These are phyloP conservation scores for Leptinotarsa defecta DNA, from an alignment of 1,140 invertebrate species.

Conservation along the genomic window DNA sequence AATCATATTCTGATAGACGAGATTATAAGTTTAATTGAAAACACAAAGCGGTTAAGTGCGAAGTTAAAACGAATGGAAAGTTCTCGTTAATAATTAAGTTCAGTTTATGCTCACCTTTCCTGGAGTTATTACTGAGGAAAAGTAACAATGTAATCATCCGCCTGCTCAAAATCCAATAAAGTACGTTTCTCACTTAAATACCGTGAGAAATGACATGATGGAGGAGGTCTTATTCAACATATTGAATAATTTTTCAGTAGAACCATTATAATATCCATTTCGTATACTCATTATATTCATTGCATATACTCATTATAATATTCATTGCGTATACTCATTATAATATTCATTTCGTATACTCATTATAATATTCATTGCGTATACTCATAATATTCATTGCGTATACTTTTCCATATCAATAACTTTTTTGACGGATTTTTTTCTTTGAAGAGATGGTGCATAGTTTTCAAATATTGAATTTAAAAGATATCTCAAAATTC, in stretches of 20 bases:
- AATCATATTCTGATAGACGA: not conserved
- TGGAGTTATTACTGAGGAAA: not conserved
- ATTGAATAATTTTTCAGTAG: not conserved
- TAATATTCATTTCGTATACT: not conserved
- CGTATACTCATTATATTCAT: not conserved
- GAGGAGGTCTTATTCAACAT: not conserved
- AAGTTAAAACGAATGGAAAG: not conserved
- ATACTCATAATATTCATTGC: not conserved
- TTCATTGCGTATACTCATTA: not conserved
- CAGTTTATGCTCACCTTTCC: not conserved
- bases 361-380: not conserved
- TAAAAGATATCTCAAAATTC: too few relatives aligned
- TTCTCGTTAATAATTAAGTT: not conserved
- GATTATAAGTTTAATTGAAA: constrained; percentile 6
- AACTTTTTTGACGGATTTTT: too few relatives aligned
- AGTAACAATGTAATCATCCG: not conserved
- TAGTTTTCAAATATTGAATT: too few relatives aligned
- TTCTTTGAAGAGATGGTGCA: too few relatives aligned
- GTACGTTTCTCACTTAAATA: not conserved
- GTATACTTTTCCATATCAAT: not conserved
- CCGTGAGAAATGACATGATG: not conserved
- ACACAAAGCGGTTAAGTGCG: not conserved
- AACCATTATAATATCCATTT: not conserved
- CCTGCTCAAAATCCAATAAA: not conserved
- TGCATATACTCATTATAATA: not conserved